Base-by-base conservation (phyloP, 2,113 vertebrate species). In the Vulpes lagopus region DNA sequence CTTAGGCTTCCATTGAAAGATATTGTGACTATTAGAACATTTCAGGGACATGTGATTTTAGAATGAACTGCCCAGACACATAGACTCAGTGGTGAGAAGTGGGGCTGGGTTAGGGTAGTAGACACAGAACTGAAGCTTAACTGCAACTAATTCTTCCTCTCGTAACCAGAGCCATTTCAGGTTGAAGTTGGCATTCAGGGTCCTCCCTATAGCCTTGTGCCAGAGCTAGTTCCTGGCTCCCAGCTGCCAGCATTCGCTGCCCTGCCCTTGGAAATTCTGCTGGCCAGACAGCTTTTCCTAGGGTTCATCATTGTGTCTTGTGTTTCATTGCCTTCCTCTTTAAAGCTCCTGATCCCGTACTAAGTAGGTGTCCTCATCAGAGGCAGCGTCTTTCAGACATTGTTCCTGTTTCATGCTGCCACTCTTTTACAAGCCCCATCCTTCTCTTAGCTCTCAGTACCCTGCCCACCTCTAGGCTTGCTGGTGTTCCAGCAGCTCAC, bases 1-100 rank as follows among this genome's bases (percentile, higher is more conserved):
- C 84, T 86, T 27, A 12, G 57, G 0, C 95, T 97, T 89, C 27
- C 65, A 5, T 16, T 94, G 94, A 94, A 96, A 97, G 59, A 43
- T 11, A 65, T 49, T 69, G 65, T 93, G 60, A 43, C 8, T 60
- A 0, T 82, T 76, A 88, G 55, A 59, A 67, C 38, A 76, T 78
- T 88, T 88, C n/a, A 64, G 59, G 71, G 55, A 49, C 43, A 11
- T 35, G 20, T 23, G 59, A 60, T 82, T 90, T 67, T 91, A 76
- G 22, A 95, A 49, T 49, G 30, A 88, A 76, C 51, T 14, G 17
- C 65, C 12, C 38, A 84, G 55, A 91, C 35, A 57, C 76, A 49
- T 15, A 11, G 65, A 65, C 10, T 69, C 22, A 27, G 38, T 81
- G 35, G 55, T 74, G n/a, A 91, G 73, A 89, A 60, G 9, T 8